Percentiles rank a stretch among this genome's conserved stretches.
Evolutionary conservation across 64 coral and sea anemone genomes (phyloP).

Genomic region (Trachythela sp.): DNA sequence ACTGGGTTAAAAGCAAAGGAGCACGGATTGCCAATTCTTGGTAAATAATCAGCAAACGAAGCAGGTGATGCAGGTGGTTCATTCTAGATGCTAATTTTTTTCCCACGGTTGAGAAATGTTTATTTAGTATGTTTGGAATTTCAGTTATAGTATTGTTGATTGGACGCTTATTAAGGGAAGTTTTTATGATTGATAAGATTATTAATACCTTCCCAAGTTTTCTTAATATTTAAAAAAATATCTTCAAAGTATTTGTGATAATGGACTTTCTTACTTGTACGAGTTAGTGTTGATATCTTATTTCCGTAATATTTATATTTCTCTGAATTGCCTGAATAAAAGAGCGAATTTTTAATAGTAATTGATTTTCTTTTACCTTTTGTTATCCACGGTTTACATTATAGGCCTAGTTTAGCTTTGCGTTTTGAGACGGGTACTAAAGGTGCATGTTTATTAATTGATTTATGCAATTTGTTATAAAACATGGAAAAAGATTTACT

Average conservation of each 20-base stretch:
- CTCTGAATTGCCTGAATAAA: not conserved
- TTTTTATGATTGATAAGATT: not conserved
- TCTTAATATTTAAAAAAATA: not conserved
- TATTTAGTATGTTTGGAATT: slow-evolving; percentile 8
- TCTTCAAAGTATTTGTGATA: not conserved
- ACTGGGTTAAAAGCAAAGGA: too few species aligned
- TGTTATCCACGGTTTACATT: slow-evolving; percentile 28
- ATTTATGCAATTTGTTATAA: slow-evolving; percentile 32
- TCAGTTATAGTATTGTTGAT: not conserved
- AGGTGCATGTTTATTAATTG: slow-evolving; percentile 38
- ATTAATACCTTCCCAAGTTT: not conserved
- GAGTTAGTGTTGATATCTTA: not conserved
- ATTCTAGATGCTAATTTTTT: not conserved
- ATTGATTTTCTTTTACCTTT: slow-evolving; percentile 5
- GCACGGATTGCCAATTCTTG: too few species aligned
- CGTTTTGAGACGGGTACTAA: slow-evolving; percentile 21
- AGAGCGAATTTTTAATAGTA: not conserved
- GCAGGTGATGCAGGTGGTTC: too few species aligned
- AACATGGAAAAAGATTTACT: slow-evolving; percentile 15
- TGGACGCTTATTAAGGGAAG: not conserved
- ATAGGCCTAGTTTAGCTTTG: not conserved
- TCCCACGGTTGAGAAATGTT: not conserved
- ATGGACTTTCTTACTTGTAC: too few species aligned
- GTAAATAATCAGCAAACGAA: too few species aligned
- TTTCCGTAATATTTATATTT: not conserved